Percentiles rank a stretch among this genome's conserved stretches.
Conservation (phyloP, 2,888 invertebrate genomes). For the Microctonus hyperodae region DNA sequence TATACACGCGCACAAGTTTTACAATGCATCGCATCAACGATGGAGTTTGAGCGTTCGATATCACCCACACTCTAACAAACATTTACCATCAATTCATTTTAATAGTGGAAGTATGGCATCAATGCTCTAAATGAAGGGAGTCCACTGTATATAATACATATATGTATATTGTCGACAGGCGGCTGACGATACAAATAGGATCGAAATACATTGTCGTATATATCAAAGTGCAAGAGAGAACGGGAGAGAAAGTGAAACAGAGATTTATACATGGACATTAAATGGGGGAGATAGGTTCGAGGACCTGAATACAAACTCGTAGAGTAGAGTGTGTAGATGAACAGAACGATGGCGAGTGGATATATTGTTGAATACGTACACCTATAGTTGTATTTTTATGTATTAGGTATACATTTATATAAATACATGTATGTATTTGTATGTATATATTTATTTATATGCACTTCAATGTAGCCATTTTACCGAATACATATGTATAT, state of each 20-base stretch:
- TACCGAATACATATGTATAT: constrained; percentile 23
- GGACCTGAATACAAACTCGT: constrained; percentile 30
- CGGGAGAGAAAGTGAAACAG: neutral
- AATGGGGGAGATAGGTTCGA: constrained; percentile 16
- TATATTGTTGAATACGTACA: constrained; percentile 16
- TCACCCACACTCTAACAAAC: constrained; percentile 26
- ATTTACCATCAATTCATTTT: constrained; percentile 12
- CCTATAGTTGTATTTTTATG: too few relatives aligned
- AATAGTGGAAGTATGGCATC: neutral
- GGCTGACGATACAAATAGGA: constrained; percentile 22
- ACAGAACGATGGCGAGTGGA: constrained; percentile 20
- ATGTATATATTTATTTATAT: constrained; percentile 3
- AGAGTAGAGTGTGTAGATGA: constrained; percentile 10
- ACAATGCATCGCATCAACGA: constrained; percentile 50
- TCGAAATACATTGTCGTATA: constrained; percentile 31
- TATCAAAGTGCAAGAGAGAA: neutral
- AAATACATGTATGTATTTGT: too few relatives aligned
- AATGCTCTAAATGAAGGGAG: neutral
- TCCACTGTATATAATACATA: neutral
- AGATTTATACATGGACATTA: constrained; percentile 24
- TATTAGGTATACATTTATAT: too few relatives aligned
- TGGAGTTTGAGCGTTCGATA: constrained; percentile 46
- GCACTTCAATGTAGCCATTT: constrained; percentile 5
- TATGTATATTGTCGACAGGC: constrained; percentile 18
- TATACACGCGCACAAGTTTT: constrained; percentile 31